Evolutionary conservation across 2,113 vertebrate genomes (phyloP).

Genomic region (Perca schrenkii): DNA sequence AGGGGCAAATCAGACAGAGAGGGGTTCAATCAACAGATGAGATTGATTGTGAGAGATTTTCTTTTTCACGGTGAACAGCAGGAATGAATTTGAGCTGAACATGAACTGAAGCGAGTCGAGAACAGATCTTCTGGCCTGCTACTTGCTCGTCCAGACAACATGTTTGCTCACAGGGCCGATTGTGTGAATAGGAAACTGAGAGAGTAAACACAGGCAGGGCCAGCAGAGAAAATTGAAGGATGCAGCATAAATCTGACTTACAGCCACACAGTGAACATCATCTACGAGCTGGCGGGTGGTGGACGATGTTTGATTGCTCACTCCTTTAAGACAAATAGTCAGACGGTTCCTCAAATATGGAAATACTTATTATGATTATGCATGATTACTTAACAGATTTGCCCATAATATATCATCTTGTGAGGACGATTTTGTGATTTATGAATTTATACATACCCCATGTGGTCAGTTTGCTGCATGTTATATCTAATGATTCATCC

Average conservation of each 20-base stretch:
- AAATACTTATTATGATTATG: neutral
- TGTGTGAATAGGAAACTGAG: constrained; percentile 45
- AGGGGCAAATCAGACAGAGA: constrained; percentile 65
- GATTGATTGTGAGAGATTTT: constrained; percentile 27
- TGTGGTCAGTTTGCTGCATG: too few relatives aligned
- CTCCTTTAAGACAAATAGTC: constrained; percentile 10
- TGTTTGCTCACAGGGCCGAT: constrained; percentile 43
- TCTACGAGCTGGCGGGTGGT: neutral
- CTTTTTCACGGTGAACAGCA: neutral
- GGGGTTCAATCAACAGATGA: constrained; percentile 52
- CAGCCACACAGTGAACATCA: constrained; percentile 7
- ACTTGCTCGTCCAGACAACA: neutral
- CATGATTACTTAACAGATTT: neutral
- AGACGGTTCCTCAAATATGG: neutral
- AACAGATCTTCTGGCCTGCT: constrained; percentile 11
- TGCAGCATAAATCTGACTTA: constrained; percentile 42
- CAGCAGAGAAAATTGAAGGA: constrained; percentile 22
- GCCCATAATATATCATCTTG: neutral
- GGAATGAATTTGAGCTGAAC: constrained; percentile 9
- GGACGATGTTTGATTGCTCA: neutral
- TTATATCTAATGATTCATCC: too few relatives aligned
- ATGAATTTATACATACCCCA: neutral
- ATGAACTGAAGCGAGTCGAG: constrained; percentile 12
- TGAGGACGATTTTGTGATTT: neutral
- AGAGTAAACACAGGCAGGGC: constrained; percentile 50